Conservation (phyloP, 2,113 vertebrate species). For the Spermophilus dauricus region DNA sequence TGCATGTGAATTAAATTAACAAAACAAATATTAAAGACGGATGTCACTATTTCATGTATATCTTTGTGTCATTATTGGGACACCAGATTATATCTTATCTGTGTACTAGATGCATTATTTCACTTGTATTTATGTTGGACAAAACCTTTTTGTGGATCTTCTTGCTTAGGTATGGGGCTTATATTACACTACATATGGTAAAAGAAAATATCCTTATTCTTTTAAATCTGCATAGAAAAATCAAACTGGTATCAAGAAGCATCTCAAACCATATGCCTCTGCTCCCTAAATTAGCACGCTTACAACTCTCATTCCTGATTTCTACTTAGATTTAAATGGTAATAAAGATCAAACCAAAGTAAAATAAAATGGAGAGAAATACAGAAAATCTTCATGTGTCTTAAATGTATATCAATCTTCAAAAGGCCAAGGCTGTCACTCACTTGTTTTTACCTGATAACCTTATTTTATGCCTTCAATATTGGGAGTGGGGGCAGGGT, state of each 20-base stretch:
- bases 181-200: background rate
- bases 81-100: background rate
- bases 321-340: conserved; percentile 60
- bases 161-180: background rate
- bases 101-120: background rate
- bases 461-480: background rate
- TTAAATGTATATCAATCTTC: background rate
- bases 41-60: background rate
- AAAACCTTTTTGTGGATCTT: background rate
- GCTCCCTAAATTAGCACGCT: conserved; percentile 23
- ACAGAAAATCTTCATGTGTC: background rate
- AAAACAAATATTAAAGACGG: background rate
- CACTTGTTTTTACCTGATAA: background rate
- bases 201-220: background rate
- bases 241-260: conserved; percentile 34
- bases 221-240: conserved; percentile 43
- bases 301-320: background rate
- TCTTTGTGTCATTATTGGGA: background rate
- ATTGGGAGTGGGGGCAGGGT: background rate
- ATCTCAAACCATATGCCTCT: conserved; percentile 56
- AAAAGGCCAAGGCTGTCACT: background rate
- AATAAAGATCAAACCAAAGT: conserved; percentile 30
- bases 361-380: background rate
- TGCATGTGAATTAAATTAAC: conserved; percentile 13
- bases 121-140: background rate